phyloP scores from a whole-genome alignment of 2,888 invertebrate species.

The Mythimna vitellina region DNA sequence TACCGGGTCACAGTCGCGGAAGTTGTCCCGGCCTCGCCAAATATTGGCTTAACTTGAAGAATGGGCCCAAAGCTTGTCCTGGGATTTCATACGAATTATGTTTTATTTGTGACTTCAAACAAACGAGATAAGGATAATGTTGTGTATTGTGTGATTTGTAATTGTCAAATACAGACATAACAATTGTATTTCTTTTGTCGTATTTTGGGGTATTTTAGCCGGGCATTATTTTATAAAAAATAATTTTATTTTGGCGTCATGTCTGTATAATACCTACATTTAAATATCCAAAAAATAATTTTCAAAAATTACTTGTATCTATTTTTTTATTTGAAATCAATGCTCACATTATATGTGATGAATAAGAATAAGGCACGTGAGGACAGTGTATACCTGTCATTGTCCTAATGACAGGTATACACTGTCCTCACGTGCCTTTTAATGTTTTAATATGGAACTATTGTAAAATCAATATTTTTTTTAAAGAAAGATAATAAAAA shows the following conservation, averaged over 20 bases:
- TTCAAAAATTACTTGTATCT: too few relatives aligned
- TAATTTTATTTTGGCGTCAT: background rate
- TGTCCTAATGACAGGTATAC: too few relatives aligned
- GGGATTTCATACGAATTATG: conserved; percentile 81
- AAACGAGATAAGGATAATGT: conserved; percentile 71
- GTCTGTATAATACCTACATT: background rate
- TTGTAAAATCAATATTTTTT: too few relatives aligned
- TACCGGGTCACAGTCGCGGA: conserved; percentile 86
- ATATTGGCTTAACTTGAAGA: conserved; percentile 90
- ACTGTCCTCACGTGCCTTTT: too few relatives aligned
- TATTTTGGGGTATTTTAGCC: background rate
- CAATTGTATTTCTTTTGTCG: background rate
- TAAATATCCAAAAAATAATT: background rate
- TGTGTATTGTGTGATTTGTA: conserved; percentile 58
- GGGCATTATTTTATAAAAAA: too few relatives aligned
- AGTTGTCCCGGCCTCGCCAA: conserved; percentile 80
- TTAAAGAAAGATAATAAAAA: too few relatives aligned
- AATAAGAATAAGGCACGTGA: too few relatives aligned
- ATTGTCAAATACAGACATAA: conserved; percentile 35
- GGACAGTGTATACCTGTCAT: too few relatives aligned
- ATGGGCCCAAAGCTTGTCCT: conserved; percentile 75
- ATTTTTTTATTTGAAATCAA: too few relatives aligned
- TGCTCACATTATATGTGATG: too few relatives aligned
- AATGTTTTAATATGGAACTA: too few relatives aligned
- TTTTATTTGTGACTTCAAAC: conserved; percentile 71